Percentiles rank a stretch among this genome's conserved stretches.
These are phyloP conservation scores for Beris morrisii DNA, from an alignment of 2,888 invertebrate species.

Conservation along the genomic window DNA sequence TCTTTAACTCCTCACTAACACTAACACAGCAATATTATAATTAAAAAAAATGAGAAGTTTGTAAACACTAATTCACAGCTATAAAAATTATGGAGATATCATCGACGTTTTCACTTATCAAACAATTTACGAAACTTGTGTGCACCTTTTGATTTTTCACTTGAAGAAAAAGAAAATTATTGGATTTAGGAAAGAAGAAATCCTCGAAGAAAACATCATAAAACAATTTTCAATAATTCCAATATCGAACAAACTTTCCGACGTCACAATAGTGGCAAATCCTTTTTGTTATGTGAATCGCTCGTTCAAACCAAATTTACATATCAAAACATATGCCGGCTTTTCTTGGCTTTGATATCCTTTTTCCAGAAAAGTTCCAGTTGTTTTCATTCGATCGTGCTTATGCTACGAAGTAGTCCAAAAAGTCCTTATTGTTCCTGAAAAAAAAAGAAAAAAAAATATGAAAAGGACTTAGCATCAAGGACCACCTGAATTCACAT, in stretches of 20 bases:
- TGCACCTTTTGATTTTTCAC: background rate
- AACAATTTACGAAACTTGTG: background rate
- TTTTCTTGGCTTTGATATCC: background rate
- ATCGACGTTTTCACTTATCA: background rate
- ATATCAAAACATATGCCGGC: background rate
- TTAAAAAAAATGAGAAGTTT: background rate
- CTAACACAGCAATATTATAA: conserved; percentile 1
- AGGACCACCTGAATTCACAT: too few relatives aligned
- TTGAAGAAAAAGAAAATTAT: background rate
- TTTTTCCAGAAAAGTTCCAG: background rate
- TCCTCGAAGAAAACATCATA: background rate
- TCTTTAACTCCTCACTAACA: conserved; percentile 9
- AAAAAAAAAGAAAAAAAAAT: conserved; percentile 2
- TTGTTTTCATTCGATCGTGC: conserved; percentile 12
- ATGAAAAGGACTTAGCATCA: background rate
- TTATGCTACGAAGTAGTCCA: conserved; percentile 13
- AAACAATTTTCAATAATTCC: conserved; percentile 4
- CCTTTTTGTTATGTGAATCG: background rate
- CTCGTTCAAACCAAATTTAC: background rate
- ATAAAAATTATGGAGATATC: too few relatives aligned
- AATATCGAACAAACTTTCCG: conserved; percentile 19
- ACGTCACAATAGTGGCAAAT: conserved; percentile 17
- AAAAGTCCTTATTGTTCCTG: conserved; percentile 9
- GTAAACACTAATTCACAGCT: too few relatives aligned
- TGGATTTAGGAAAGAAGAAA: background rate